phyloP scores from a whole-genome alignment of 2,113 vertebrate genomes.

The Amblyopsis rosae region DNA sequence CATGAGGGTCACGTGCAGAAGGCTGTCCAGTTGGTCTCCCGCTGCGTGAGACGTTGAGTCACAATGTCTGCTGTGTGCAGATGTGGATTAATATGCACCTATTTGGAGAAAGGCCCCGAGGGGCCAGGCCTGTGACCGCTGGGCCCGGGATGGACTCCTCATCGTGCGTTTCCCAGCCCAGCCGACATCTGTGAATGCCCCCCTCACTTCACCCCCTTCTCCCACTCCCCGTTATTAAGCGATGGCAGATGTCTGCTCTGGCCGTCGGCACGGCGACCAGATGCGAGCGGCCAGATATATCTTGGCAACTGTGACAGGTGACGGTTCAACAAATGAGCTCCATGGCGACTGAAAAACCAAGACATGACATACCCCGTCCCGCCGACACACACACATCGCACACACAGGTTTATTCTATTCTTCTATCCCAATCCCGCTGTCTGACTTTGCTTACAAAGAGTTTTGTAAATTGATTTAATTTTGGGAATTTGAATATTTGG shows the following conservation, averaged over 20 bases:
- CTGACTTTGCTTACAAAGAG: not conserved
- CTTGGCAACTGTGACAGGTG: not conserved
- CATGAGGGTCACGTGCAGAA: too few species aligned
- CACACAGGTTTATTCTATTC: not conserved
- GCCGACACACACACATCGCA: not conserved
- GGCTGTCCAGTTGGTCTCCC: too few species aligned
- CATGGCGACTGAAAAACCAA: not conserved
- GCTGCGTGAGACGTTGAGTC: too few species aligned
- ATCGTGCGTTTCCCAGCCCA: not conserved
- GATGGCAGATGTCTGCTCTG: not conserved
- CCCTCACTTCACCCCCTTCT: too few species aligned
- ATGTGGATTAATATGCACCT: too few species aligned
- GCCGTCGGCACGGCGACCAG: not conserved
- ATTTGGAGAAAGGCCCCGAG: conserved; percentile 67
- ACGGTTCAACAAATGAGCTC: not conserved
- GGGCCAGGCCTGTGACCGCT: conserved; percentile 66
- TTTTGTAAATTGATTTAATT: not conserved
- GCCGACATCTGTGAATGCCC: not conserved
- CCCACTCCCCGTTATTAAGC: not conserved
- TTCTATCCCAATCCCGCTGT: not conserved
- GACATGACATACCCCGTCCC: not conserved
- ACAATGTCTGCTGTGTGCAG: too few species aligned
- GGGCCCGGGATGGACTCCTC: conserved; percentile 30
- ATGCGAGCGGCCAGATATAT: not conserved
- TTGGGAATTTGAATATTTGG: conserved; percentile 11